Conservation (phyloP, 2,113 vertebrate species). For the Anoura caudifer region DNA sequence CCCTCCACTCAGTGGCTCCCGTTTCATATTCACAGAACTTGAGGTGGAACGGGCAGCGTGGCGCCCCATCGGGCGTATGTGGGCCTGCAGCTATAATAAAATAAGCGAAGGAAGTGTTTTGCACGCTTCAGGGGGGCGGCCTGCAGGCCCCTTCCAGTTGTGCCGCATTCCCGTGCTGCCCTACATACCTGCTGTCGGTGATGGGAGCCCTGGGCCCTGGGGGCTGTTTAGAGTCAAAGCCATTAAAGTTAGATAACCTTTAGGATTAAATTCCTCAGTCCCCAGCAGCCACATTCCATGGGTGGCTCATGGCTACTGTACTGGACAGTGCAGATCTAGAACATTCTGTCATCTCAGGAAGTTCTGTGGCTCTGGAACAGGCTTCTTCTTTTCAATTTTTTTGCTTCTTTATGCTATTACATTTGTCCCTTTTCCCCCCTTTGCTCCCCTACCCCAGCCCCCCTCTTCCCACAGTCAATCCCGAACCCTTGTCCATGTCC, state of each 20-base stretch:
- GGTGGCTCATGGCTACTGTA: rapidly evolving
- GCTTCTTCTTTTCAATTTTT: background rate
- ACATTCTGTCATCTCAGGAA: rapidly evolving
- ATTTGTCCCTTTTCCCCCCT: too few species aligned
- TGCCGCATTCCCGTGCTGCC: background rate
- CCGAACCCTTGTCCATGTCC: too few species aligned
- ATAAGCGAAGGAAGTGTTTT: too few species aligned
- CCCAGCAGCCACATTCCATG: background rate
- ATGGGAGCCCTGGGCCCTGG: background rate
- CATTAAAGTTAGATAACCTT: background rate
- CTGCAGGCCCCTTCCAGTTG: rapidly evolving
- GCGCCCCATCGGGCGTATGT: background rate
- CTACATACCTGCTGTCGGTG: rapidly evolving
- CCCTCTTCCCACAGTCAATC: too few species aligned
- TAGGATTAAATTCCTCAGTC: background rate
- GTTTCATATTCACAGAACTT: background rate
- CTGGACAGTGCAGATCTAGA: background rate
- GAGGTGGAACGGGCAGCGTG: background rate
- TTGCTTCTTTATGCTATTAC: too few species aligned
- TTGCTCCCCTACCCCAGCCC: too few species aligned
- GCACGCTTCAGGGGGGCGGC: background rate
- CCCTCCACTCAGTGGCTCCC: background rate
- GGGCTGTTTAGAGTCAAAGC: background rate
- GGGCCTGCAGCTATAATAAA: background rate
- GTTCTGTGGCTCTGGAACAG: background rate